Conservation (phyloP, 2,888 invertebrate species). For the Octonoba sinensis region DNA sequence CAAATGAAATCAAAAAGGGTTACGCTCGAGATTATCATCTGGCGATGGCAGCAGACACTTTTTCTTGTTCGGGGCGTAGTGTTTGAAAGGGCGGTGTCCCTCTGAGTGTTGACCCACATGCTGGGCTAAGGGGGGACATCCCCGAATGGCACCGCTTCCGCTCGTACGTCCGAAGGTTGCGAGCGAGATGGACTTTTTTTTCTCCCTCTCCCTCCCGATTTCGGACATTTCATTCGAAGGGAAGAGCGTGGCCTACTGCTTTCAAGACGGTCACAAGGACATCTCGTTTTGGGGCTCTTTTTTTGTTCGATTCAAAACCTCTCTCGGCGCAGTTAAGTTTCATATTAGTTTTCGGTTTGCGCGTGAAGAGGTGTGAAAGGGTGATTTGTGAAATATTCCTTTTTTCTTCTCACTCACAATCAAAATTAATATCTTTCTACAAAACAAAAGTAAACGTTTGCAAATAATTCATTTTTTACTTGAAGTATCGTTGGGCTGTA, state of each 20-base stretch:
- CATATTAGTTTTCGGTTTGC: too few species aligned
- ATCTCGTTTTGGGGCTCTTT: slow-evolving; percentile 6
- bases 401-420: too few species aligned
- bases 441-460: too few species aligned
- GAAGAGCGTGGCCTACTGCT: slow-evolving; percentile 43
- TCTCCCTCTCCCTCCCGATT: too few species aligned
- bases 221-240: neutral
- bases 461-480: too few species aligned
- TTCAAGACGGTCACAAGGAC: slow-evolving; percentile 38
- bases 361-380: too few species aligned
- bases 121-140: slow-evolving; percentile 36
- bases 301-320: neutral
- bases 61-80: slow-evolving; percentile 4
- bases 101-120: slow-evolving; percentile 59
- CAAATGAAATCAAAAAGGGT: slow-evolving; percentile 9
- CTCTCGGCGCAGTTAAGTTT: too few species aligned
- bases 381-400: too few species aligned
- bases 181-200: slow-evolving; percentile 16
- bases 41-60: neutral
- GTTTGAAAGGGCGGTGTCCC: slow-evolving; percentile 50
- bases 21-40: slow-evolving; percentile 14
- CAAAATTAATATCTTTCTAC: too few species aligned
- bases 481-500: too few species aligned
- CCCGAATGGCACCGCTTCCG: slow-evolving; percentile 51
- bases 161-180: slow-evolving; percentile 43